Conservation (phyloP, 2,113 vertebrate genomes). For the Sander vitreus region DNA sequence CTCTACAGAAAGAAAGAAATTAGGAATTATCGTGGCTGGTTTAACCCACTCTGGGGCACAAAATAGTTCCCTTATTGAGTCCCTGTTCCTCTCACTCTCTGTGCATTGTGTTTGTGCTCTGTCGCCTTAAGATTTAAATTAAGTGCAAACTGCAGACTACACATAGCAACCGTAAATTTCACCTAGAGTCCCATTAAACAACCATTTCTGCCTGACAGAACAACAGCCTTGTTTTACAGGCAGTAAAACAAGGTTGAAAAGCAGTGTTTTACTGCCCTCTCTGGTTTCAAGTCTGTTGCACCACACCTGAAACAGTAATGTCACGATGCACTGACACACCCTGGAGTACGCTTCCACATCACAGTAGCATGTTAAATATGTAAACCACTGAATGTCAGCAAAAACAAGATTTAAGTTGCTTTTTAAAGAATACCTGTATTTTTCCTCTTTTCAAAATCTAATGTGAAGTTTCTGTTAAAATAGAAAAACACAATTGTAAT, state of each 20-base stretch:
- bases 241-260: not conserved
- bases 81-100: not conserved
- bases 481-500: no score
- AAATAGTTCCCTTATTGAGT: not conserved
- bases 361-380: no score
- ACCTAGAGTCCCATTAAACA: not conserved
- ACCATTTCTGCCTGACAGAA: not conserved
- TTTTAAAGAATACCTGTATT: no score
- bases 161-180: not conserved
- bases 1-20: conserved; percentile 74
- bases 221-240: no score
- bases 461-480: no score
- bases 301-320: not conserved
- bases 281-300: not conserved
- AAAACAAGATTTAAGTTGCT: no score
- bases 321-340: not conserved
- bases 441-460: no score
- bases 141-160: not conserved
- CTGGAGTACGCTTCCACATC: no score
- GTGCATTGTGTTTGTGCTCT: no score
- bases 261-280: conserved; percentile 1
- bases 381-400: no score
- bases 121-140: not conserved
- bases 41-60: not conserved
- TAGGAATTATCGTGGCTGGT: conserved; percentile 30